Evolutionary conservation across 2,113 vertebrate genomes (phyloP), one percentile per base, ranked within the genome.

Genomic region (Zapornia atra): DNA sequence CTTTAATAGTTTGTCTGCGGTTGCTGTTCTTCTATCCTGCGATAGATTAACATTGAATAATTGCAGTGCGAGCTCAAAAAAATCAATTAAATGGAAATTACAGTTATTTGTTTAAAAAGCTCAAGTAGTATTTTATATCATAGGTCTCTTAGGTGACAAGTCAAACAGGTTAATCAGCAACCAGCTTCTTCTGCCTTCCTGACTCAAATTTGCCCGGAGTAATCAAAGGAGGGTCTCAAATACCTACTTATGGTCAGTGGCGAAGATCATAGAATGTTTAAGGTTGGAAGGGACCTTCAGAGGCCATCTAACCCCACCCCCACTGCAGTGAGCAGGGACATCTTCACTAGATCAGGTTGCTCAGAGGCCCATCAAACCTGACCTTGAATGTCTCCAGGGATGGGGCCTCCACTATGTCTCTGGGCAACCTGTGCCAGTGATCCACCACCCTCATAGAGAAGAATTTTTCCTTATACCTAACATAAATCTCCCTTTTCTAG

Each of bases 81-180:
- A 97, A 95, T 94, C 72, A 95, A 90, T 97, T 97, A 96, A 95
- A 89, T 64, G 18, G 46, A 91, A 97, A 96, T 97, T 95, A 82
- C 12, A 92, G 83, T 86, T 97, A 92, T 96, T 96, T 97, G 78
- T 97, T 94, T 94, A 75, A 96, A 96, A 95, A 94, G 51, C 90
- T 95, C 53, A 87, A 92, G 83, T 89, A 68, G 33, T 92, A 90
- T 95, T 97, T 97, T 85, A 89, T 26, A 92, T 73, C 69, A 68
- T 46, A 86, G 87, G 60, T 88, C 46, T 95, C 56, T 82, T 64
- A 71, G 71, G 60, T 97, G 96, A 88, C 5, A 29, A 61, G 72
- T 91, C 65, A 96, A 78, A 83, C 3, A 10, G 54, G 85, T 93
- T 96, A 96, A 96, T 96, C 69, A 93, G 17, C 71, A 90, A 78